phyloP scores from a whole-genome alignment of 2,797 vertebrate species.

The Smutsia gigantea region DNA sequence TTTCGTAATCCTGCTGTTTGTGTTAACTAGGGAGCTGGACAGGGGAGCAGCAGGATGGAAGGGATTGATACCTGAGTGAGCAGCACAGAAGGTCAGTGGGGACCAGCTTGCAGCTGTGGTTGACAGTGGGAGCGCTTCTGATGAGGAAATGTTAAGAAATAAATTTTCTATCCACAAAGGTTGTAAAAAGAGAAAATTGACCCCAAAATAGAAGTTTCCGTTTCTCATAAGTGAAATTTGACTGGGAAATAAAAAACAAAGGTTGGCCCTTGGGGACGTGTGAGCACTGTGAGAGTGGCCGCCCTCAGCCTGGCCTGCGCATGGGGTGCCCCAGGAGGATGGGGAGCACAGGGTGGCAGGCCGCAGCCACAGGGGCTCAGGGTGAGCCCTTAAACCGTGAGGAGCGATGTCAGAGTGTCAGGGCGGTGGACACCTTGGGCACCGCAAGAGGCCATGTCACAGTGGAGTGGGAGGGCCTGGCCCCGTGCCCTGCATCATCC shows the following conservation, averaged over 20 bases:
- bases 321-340: not conserved
- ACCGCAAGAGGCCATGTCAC: no score
- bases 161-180: not conserved
- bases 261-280: fast-evolving
- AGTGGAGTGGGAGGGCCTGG: not conserved
- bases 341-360: not conserved
- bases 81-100: not conserved
- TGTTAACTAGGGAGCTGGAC: not conserved
- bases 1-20: fast-evolving
- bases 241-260: not conserved
- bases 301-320: not conserved
- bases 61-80: no score
- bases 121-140: not conserved
- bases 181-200: slow-evolving; percentile 29
- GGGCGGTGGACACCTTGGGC: not conserved
- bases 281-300: fast-evolving
- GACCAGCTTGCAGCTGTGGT: fast-evolving
- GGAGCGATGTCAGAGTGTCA: not conserved
- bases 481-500: not conserved
- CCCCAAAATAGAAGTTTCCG: not conserved
- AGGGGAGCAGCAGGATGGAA: fast-evolving
- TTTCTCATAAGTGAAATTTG: not conserved
- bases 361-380: not conserved
- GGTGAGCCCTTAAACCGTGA: no score
- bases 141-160: not conserved